Base-by-base conservation (phyloP, 2,888 invertebrate species). In the Rhaphigaster nebulosa region DNA sequence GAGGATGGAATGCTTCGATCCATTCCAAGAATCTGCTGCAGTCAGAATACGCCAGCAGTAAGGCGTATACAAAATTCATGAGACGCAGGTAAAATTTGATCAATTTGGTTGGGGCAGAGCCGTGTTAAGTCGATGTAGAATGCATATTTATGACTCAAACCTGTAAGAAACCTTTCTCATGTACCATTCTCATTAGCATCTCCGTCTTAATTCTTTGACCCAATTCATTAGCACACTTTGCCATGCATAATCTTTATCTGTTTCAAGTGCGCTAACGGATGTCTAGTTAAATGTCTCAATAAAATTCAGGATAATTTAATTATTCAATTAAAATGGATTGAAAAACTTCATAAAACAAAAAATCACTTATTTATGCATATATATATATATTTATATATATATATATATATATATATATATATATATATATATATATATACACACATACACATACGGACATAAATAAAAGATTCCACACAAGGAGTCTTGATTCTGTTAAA, bases 41-140 rank as follows among this genome's bases (percentile, higher is more conserved):
- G 29, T 12, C 65, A 26, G 29, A 10, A 29, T 29, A 65, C n/a
- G 1, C 1, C 29, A 65, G 29, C 15, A 65, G 29, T 13, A 13
- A 29, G 15, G 29, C 65, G 29, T 29, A 65, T 65, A 65, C 65
- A 65, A 65, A 65, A 65, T 65, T 65, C 65, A 65, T 65, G 65
- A 65, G 65, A 13, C 29, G 13, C 2, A 29, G 65, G 65, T 65
- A 29, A 65, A 65, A 65, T 65, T 65, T 65, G 65, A 65, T 29
- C 65, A 65, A 65, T 65, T 65, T 65, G 29, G 65, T 29, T 15
- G 65, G 13, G 29, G 15, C 15, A 29, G 65, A 65, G 29, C 65
- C 65, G 29, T 65, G 65, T 65, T 65, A 29, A 65, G 65, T 65
- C 29, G 65, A 65, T 65, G 65, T 65, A 15, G 65, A 65, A 65